Base-by-base conservation (phyloP, 2,888 invertebrate genomes). In the Aphodius sticticus region DNA sequence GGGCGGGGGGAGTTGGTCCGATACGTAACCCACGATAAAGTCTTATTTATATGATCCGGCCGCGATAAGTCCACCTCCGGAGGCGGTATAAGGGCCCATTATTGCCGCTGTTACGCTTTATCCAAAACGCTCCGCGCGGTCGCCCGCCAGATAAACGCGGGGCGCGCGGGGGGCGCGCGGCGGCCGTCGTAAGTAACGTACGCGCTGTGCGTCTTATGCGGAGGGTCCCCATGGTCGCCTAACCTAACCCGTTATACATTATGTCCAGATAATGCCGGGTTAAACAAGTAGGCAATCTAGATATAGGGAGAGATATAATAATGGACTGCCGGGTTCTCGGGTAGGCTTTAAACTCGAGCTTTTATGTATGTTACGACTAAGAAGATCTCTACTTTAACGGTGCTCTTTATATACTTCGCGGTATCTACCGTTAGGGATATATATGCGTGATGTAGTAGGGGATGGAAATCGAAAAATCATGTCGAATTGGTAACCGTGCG, bases 1-100 rank as follows among this genome's bases (percentile, higher is more conserved):
- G 77, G 77, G 70, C 36, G 72, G 74, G 26, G 74, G 74, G 26
- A 71, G 35, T 71, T 35, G 35, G 37, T 70, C 72, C 53, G 53
- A 53, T 53, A 53, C 53, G 53, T 53, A 53, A 53, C 53, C 53
- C 53, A 53, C 70, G 78, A 79, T 79, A 79, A 74, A 72, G 74
- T 74, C 79, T 79, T 79, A 79, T 79, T 79, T 79, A 79, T 79
- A 77, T 70, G 77, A 79, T 77, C 77, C 26, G 74, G 69, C 69
- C 75, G 74, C 69, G 72, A 77, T 74, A 76, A 70, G 70, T 38
- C 16, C 74, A 35, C n/a, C 36, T 35, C 35, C 71, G 9, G 71
- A 36, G 35, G 74, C 35, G 74, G 74, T 74, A 35, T 35, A 35
- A 71, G 37, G 35, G 74, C 36, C 74, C 36, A 35, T 74, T 26